Percentiles rank a stretch among this genome's conserved stretches.
Conservation (phyloP, 1,140 invertebrate genomes). For the Cotesia chilonis region DNA sequence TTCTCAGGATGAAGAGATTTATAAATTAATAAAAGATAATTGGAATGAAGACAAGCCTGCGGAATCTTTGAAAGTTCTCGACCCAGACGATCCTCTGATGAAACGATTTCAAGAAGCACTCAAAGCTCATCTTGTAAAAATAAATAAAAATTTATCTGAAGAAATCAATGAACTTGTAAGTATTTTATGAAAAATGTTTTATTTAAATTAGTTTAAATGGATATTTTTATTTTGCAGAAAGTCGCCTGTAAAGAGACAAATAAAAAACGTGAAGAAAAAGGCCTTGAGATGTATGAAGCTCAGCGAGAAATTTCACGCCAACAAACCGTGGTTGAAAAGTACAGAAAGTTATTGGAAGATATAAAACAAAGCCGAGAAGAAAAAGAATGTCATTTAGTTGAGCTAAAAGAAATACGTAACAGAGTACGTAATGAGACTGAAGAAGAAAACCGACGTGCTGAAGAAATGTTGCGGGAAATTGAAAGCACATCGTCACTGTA, state of each 20-base stretch:
- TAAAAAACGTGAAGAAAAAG: conserved; percentile 62
- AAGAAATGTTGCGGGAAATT: conserved; percentile 58
- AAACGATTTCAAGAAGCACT: conserved; percentile 72
- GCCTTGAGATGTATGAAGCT: conserved; percentile 60
- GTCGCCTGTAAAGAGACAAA: conserved; percentile 55
- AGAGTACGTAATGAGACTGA: conserved; percentile 54
- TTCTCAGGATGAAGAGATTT: background rate
- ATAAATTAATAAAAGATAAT: background rate
- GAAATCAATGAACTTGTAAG: conserved; percentile 71
- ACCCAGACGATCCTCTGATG: conserved; percentile 74
- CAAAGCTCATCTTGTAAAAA: conserved; percentile 67
- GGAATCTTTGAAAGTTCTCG: conserved; percentile 56
- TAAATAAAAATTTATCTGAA: conserved; percentile 67
- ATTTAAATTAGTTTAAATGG: conserved; percentile 19
- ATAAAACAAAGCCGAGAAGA: conserved; percentile 57
- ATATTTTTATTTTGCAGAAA: conserved; percentile 48
- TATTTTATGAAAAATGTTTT: conserved; percentile 28
- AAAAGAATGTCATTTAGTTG: conserved; percentile 52
- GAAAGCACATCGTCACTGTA: conserved; percentile 59
- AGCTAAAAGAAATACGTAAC: conserved; percentile 57
- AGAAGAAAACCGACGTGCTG: conserved; percentile 54
- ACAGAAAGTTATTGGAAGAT: conserved; percentile 60
- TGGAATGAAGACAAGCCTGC: conserved; percentile 13
- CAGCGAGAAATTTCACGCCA: conserved; percentile 67
- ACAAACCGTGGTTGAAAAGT: conserved; percentile 64